These are phyloP conservation scores for Teleopsis dalmanni DNA, from an alignment of 1,140 invertebrate species.

Conservation along the genomic window DNA sequence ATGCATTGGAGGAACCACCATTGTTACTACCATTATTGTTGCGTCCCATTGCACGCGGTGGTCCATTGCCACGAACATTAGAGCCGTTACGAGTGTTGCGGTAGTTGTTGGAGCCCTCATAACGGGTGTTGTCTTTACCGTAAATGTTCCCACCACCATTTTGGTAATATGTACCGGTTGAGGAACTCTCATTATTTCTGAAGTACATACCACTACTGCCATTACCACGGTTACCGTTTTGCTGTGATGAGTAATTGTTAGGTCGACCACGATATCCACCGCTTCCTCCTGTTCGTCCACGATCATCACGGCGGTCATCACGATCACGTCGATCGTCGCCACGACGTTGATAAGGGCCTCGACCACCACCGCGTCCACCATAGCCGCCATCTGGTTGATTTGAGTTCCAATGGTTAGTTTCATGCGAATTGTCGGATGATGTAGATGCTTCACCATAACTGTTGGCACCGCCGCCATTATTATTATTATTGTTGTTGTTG, in stretches of 20 bases:
- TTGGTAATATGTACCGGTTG: conserved; percentile 21
- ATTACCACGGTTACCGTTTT: conserved; percentile 23
- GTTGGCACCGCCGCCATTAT: conserved; percentile 18
- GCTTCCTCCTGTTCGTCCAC: conserved; percentile 7
- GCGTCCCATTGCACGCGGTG: conserved; percentile 25
- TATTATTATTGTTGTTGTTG: not conserved
- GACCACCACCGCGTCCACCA: conserved; percentile 11
- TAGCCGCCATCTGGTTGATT: conserved; percentile 7
- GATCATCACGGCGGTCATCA: conserved; percentile 19
- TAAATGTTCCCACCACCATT: conserved; percentile 18
- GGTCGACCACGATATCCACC: conserved; percentile 17
- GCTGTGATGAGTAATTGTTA: conserved; percentile 22
- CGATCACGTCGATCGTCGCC: conserved; percentile 18
- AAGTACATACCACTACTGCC: conserved; percentile 31
- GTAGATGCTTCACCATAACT: conserved; percentile 9
- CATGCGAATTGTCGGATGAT: conserved; percentile 12
- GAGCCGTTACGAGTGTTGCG: conserved; percentile 7
- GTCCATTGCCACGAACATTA: conserved; percentile 25
- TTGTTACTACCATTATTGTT: conserved; percentile 12
- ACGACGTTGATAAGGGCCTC: not conserved
- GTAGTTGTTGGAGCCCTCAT: conserved; percentile 29
- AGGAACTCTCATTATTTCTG: conserved; percentile 33
- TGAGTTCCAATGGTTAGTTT: conserved; percentile 32
- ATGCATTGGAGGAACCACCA: conserved; percentile 16
- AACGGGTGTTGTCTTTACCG: conserved; percentile 20